phyloP scores from a whole-genome alignment of 2,888 invertebrate genomes.

The Neria commutata region DNA sequence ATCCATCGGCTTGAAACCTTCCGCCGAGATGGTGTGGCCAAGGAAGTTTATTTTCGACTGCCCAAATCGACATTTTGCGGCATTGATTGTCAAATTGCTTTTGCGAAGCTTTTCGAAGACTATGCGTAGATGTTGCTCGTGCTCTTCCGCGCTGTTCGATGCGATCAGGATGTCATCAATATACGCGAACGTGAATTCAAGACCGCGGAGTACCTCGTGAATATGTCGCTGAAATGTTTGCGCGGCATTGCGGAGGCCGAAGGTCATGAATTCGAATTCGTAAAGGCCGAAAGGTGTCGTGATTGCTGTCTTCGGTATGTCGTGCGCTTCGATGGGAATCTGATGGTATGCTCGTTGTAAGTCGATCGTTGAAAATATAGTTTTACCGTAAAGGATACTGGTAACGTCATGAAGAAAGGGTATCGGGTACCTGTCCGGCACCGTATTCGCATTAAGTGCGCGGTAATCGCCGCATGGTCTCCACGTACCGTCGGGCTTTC shows the following conservation, averaged over 20 bases:
- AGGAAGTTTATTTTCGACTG: background rate
- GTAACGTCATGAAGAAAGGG: slow-evolving; percentile 44
- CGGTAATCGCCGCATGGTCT: slow-evolving; percentile 47
- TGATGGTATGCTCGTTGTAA: slow-evolving; percentile 22
- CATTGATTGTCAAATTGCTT: background rate
- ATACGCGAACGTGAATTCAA: background rate
- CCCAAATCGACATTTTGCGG: slow-evolving; percentile 2
- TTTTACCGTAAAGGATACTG: slow-evolving; percentile 13
- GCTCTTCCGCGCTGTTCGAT: background rate
- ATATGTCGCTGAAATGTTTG: slow-evolving; percentile 9
- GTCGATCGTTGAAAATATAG: slow-evolving; percentile 24
- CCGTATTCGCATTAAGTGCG: slow-evolving; percentile 41
- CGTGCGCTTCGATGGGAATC: background rate
- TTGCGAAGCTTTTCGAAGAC: background rate
- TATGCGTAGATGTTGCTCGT: slow-evolving; percentile 1
- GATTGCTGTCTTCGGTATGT: background rate
- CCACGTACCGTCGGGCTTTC: slow-evolving; percentile 39
- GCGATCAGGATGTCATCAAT: slow-evolving; percentile 2
- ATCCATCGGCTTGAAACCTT: background rate
- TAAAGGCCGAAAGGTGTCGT: background rate
- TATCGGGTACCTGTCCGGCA: slow-evolving; percentile 51
- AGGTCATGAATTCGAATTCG: slow-evolving; percentile 3
- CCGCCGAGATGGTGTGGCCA: background rate
- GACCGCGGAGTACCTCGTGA: background rate
- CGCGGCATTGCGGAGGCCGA: slow-evolving; percentile 1